Evolutionary conservation across 2,888 invertebrate species (phyloP), one percentile per base, ranked within the genome.

Genomic region (Cephus runcator): DNA sequence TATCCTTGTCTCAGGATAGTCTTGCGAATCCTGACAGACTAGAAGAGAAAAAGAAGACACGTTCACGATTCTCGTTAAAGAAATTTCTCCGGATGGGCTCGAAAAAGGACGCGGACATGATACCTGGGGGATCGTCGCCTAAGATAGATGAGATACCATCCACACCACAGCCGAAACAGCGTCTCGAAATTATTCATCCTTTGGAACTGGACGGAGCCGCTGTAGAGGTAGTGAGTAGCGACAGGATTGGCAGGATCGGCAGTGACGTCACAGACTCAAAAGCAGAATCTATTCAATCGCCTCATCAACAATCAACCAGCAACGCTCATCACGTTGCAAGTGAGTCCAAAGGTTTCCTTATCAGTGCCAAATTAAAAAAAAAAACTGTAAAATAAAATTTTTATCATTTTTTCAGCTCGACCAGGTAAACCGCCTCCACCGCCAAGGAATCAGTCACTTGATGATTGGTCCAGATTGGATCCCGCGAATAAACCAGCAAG

Each of bases 131-230:
- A 81, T 91, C 93, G 93, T 0, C 91, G 92, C 77, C 90, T 73
- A 93, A 93, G 87, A 87, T 89, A 75, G 94, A 94, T 81, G 94
- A 94, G 80, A 92, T 93, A 78, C 93, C 94, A 73, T 91, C 93
- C 75, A 93, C 93, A 33, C 94, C 94, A 11, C 93, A 94, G 86
- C 94, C 94, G 11, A 96, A 96, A 87, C 96, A 96, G 3, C 94
- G 96, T 30, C 93, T 97, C 34, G 96, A 97, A 80, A 97, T 97
- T 84, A 97, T 97, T 81, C 97, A 97, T 93, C 97, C 97, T 23
- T 93, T 96, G 85, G 97, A 97, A 87, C 93, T 97, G 80, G 97
- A 97, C 90, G 96, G 96, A 40, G 94, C 95, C 12, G 95, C 94
- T 80, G 96, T 97, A 2, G 96, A 97, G 89, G 96, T 97, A 69